A percentile compares a stretch with the other conserved stretches of the same genome.
These are phyloP conservation scores for Saguinus midas DNA, from an alignment of 2,113 vertebrate species.

Conservation along the genomic window DNA sequence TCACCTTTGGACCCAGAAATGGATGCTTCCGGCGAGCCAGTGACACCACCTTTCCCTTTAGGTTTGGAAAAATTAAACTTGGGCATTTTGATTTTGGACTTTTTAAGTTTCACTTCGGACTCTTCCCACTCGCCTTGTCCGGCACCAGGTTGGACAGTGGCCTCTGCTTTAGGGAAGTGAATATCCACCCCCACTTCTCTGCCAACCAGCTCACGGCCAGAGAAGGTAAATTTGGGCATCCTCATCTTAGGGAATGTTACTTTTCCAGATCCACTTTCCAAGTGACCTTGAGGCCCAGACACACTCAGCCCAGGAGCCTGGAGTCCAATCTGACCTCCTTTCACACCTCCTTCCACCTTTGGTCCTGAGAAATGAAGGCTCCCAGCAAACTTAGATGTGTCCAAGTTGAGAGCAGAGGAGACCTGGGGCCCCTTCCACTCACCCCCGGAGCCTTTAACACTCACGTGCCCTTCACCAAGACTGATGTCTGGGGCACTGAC, in stretches of 20 bases:
- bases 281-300: constrained; percentile 33
- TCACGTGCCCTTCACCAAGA: constrained; percentile 44
- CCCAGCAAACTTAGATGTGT: constrained; percentile 27
- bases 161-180: constrained; percentile 73
- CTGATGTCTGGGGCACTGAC: constrained; percentile 55
- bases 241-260: constrained; percentile 86
- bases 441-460: constrained; percentile 23
- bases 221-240: constrained; percentile 82
- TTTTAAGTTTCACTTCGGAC: constrained; percentile 85
- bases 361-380: constrained; percentile 70
- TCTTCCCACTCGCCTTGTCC: constrained; percentile 83
- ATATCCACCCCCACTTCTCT: constrained; percentile 85
- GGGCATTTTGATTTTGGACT: constrained; percentile 93
- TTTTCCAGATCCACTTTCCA: constrained; percentile 69
- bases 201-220: constrained; percentile 76
- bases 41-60: constrained; percentile 85
- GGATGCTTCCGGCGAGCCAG: constrained; percentile 80
- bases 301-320: constrained; percentile 15
- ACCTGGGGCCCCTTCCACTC: constrained; percentile 73
- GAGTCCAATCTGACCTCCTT: constrained; percentile 36
- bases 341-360: constrained; percentile 70
- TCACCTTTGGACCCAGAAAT: constrained; percentile 83
- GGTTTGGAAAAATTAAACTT: constrained; percentile 91
- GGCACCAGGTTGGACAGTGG: constrained; percentile 50
- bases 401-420: constrained; percentile 64